phyloP scores from a whole-genome alignment of 2,797 vertebrate species.

The Microhierax caerulescens region DNA sequence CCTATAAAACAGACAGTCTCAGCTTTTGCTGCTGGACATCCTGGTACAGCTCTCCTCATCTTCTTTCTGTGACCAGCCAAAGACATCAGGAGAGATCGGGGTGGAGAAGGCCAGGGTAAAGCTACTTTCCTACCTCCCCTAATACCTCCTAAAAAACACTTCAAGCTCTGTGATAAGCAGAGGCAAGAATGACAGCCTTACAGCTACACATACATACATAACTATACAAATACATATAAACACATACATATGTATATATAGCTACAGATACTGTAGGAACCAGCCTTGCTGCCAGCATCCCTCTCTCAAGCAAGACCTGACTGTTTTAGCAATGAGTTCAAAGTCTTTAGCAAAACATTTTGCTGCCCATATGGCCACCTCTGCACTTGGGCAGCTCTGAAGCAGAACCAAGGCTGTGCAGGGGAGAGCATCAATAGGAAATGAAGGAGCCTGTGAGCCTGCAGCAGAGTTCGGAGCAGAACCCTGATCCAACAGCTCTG shows the following conservation, averaged over 20 bases:
- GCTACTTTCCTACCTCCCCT: background rate
- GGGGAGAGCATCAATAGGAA: background rate
- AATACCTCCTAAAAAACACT: background rate
- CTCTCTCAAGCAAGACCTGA: background rate
- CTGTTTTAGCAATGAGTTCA: background rate
- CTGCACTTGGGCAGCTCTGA: background rate
- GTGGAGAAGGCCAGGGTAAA: background rate
- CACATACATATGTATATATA: background rate
- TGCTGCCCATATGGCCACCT: background rate
- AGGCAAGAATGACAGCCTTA: background rate
- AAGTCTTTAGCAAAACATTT: background rate
- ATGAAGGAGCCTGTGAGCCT: background rate
- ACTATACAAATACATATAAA: background rate
- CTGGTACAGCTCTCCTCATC: background rate
- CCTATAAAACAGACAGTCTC: background rate
- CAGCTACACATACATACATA: background rate
- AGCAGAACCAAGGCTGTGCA: background rate
- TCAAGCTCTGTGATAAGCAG: background rate
- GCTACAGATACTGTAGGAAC: background rate
- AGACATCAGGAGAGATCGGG: background rate
- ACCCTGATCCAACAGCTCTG: background rate
- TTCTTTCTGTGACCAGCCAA: background rate
- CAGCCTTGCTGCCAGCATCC: background rate
- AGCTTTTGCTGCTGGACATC: background rate
- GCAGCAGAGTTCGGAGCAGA: background rate